Conservation (phyloP, 2,888 invertebrate species). For the Calliphora vomitoria region DNA sequence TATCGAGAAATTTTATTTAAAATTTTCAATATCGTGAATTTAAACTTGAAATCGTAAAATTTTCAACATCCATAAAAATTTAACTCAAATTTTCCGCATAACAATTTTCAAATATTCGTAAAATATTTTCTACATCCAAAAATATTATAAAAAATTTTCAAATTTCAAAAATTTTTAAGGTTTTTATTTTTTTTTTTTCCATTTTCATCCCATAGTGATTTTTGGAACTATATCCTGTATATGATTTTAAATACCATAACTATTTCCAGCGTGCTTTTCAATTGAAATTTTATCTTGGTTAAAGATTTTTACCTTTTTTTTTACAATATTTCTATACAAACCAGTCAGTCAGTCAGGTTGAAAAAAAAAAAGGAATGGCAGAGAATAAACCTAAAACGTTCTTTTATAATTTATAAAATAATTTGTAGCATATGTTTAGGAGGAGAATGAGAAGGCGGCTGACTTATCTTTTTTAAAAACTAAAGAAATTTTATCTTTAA, state of each 20-base stretch:
- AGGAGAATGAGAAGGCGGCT: background rate
- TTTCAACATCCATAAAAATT: no score
- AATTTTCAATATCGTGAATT: no score
- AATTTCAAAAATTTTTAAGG: no score
- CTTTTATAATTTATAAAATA: slow-evolving; percentile 9
- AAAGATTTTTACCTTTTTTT: slow-evolving; percentile 10
- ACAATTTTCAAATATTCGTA: no score
- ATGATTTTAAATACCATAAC: background rate
- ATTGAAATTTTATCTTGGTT: slow-evolving; percentile 14
- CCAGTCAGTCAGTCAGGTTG: no score
- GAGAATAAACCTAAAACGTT: background rate
- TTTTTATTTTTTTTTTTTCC: background rate
- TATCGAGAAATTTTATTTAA: no score
- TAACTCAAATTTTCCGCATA: no score
- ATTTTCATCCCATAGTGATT: background rate
- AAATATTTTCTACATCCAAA: no score
- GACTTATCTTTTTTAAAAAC: background rate
- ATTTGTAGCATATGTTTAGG: slow-evolving; percentile 22
- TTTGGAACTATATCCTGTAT: background rate
- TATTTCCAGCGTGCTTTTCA: background rate
- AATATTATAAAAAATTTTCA: no score
- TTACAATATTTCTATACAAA: slow-evolving; percentile 1
- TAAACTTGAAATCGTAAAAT: no score
- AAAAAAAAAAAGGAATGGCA: background rate
- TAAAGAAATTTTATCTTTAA: slow-evolving; percentile 49